These are phyloP conservation scores for Peromyscus californicus DNA, from an alignment of 2,113 vertebrate genomes.

Conservation along the genomic window DNA sequence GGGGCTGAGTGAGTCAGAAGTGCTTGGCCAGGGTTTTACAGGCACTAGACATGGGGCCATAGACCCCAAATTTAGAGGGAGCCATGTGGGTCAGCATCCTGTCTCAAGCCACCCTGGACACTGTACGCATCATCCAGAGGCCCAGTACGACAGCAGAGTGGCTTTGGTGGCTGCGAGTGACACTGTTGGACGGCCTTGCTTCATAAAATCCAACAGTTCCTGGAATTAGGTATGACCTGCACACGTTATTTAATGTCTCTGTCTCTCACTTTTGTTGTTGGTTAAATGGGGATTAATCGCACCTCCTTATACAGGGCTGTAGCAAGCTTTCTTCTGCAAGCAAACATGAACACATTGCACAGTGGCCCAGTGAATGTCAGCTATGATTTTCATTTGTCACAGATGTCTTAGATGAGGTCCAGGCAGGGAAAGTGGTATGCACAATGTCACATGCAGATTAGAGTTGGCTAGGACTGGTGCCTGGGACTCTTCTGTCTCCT, in stretches of 20 bases:
- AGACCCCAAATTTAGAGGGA: background rate
- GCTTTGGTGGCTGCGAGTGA: background rate
- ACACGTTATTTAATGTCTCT: slow-evolving; percentile 18
- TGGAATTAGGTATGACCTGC: background rate
- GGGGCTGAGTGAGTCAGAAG: slow-evolving; percentile 67
- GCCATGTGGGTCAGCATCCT: background rate
- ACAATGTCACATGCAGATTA: background rate
- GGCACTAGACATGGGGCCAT: background rate
- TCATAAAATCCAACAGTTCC: background rate
- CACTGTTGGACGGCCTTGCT: background rate
- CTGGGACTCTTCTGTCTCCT: background rate
- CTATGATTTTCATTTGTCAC: background rate
- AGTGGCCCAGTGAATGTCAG: background rate
- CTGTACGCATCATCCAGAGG: background rate
- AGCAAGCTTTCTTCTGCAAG: background rate
- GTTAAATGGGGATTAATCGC: background rate
- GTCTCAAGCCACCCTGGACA: background rate
- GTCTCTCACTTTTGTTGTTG: background rate
- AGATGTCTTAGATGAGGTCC: slow-evolving; percentile 4
- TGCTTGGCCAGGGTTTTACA: slow-evolving; percentile 28
- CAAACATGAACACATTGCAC: background rate
- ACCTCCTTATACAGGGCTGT: background rate
- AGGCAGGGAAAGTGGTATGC: background rate
- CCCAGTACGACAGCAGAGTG: fast-evolving
- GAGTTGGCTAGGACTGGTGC: background rate